Evolutionary conservation across 2,113 vertebrate species (phyloP).

Genomic region (Saguinus imperator): DNA sequence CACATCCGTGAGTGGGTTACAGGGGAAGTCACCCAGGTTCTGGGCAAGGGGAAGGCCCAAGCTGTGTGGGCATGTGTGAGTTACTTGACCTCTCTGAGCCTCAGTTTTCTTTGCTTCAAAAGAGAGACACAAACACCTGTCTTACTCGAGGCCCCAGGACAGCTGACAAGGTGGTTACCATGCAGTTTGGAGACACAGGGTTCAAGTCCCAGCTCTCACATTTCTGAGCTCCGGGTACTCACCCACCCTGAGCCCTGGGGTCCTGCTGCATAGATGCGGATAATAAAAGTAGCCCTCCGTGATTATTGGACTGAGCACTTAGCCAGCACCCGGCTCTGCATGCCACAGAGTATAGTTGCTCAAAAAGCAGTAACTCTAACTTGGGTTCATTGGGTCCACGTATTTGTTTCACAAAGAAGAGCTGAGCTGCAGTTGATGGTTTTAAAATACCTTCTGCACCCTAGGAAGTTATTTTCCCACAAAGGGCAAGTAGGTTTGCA

Average conservation of each 20-base stretch:
- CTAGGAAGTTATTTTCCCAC: conserved; percentile 56
- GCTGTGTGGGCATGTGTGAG: too few species aligned
- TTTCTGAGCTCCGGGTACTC: background rate
- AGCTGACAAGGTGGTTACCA: background rate
- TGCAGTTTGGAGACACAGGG: background rate
- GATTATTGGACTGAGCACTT: background rate
- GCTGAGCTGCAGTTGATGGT: background rate
- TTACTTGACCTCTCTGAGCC: background rate
- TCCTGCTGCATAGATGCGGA: background rate
- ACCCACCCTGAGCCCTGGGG: background rate
- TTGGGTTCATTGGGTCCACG: background rate
- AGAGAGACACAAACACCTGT: background rate
- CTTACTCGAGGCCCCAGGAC: background rate
- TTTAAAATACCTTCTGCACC: background rate
- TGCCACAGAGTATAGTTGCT: rapidly evolving
- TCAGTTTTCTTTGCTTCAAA: background rate
- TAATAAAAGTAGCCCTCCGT: background rate
- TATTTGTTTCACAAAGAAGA: conserved; percentile 17
- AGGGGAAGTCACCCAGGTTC: background rate
- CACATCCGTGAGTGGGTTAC: rapidly evolving
- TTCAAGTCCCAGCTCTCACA: background rate
- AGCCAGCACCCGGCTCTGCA: background rate
- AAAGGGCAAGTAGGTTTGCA: conserved; percentile 9
- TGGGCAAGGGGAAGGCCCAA: background rate
- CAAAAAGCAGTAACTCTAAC: background rate